phyloP scores from a whole-genome alignment of 2,888 invertebrate genomes.

The Orthosia incerta region DNA sequence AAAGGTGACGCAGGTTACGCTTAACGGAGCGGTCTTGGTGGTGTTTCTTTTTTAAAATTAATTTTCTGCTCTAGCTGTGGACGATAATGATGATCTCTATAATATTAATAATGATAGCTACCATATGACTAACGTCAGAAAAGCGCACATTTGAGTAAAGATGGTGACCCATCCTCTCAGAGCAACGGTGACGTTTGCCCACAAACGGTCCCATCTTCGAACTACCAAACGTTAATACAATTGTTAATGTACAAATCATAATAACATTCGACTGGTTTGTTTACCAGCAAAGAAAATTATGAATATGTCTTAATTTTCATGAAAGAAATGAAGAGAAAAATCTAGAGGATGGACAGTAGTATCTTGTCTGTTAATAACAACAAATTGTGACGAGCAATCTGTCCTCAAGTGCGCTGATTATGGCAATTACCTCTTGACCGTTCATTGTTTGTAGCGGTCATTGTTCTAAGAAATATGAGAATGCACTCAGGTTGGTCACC shows the following conservation, averaged over 20 bases:
- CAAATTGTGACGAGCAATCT: conserved; percentile 15
- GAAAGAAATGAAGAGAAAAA: background rate
- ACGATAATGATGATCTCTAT: background rate
- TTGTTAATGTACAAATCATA: too few relatives aligned
- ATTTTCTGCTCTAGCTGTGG: background rate
- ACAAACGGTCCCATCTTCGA: too few relatives aligned
- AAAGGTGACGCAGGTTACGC: background rate
- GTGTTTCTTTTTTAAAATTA: background rate
- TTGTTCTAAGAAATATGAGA: conserved; percentile 43
- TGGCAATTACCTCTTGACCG: conserved; percentile 41
- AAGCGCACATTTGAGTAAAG: background rate
- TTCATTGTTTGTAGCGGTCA: conserved; percentile 44
- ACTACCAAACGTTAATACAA: too few relatives aligned
- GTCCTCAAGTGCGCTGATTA: conserved; percentile 45
- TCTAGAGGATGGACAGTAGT: conserved; percentile 1
- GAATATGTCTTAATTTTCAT: background rate
- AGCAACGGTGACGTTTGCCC: too few relatives aligned
- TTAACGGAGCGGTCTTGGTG: background rate
- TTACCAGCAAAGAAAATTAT: background rate
- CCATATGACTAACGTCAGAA: background rate
- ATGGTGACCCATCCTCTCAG: too few relatives aligned
- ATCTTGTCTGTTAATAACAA: conserved; percentile 24
- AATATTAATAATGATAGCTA: background rate
- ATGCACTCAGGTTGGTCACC: conserved; percentile 30
- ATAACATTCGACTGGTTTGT: too few relatives aligned